Percentiles rank a stretch among this genome's conserved stretches.
Evolutionary conservation across 2,113 vertebrate species (phyloP).

Genomic region (Aptenodytes forsteri): DNA sequence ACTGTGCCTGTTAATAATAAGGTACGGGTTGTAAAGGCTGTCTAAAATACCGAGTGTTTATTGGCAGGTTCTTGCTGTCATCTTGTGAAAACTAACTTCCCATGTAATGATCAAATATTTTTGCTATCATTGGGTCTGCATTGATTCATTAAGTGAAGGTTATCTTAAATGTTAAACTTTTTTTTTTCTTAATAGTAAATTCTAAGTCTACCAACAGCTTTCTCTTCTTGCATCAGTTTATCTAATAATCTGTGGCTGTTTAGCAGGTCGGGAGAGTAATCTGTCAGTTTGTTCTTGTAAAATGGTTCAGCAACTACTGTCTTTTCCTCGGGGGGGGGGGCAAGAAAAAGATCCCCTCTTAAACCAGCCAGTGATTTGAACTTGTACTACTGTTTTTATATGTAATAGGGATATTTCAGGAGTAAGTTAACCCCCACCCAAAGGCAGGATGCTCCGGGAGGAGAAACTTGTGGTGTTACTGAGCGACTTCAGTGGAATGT

Average conservation of each 20-base stretch:
- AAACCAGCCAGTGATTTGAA: background rate
- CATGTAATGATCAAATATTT: rapidly evolving
- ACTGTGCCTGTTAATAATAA: background rate
- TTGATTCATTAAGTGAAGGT: background rate
- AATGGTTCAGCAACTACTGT: background rate
- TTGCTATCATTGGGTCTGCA: background rate
- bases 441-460: background rate
- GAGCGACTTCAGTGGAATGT: background rate
- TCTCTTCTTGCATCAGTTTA: background rate
- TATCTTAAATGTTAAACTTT: background rate
- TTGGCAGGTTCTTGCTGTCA: background rate
- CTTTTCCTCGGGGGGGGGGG: background rate
- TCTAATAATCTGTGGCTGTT: background rate
- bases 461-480: background rate
- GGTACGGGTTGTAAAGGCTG: background rate
- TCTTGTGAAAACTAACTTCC: background rate
- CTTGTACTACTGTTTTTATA: background rate
- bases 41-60: background rate
- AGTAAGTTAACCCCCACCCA: too few species aligned
- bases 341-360: background rate
- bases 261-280: background rate
- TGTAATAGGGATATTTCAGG: background rate
- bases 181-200: background rate
- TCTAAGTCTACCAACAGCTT: background rate
- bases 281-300: background rate